Evolutionary conservation across 1,140 invertebrate genomes (phyloP).

Genomic region (Heliconius congener): DNA sequence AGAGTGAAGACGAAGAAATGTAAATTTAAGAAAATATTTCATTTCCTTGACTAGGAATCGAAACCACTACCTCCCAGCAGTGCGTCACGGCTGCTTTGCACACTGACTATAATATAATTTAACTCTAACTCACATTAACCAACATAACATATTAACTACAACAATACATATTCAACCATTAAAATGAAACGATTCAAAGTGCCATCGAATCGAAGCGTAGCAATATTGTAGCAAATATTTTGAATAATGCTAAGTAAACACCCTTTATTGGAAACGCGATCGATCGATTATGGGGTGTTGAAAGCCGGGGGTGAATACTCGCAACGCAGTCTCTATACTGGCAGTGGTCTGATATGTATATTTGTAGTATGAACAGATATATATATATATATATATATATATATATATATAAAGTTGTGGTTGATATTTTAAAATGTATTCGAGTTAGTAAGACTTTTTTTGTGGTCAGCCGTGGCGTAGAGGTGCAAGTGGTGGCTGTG

Average conservation of each 20-base stretch:
- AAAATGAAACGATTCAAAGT: slow-evolving; percentile 1
- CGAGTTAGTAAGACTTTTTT: not conserved
- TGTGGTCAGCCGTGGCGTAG: no score
- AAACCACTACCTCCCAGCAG: no score
- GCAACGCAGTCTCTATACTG: not conserved
- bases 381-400: no score
- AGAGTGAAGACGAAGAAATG: no score
- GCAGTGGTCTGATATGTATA: not conserved
- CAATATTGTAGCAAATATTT: slow-evolving; percentile 26
- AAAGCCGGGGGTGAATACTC: slow-evolving; percentile 25
- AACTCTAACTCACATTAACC: not conserved
- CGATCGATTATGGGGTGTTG: slow-evolving; percentile 28
- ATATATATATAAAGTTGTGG: no score
- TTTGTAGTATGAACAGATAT: not conserved
- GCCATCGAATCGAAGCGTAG: slow-evolving; percentile 1
- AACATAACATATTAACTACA: not conserved
- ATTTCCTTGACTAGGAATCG: no score
- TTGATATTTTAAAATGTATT: not conserved
- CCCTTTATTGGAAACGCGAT: slow-evolving; percentile 25
- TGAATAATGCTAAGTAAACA: slow-evolving; percentile 29
- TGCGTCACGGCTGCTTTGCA: no score
- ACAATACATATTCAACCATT: not conserved
- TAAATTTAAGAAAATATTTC: no score
- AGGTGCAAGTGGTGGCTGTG: no score
- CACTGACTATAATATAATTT: no score